Conservation (phyloP, 2,113 vertebrate species). For the Phoenicopterus ruber region DNA sequence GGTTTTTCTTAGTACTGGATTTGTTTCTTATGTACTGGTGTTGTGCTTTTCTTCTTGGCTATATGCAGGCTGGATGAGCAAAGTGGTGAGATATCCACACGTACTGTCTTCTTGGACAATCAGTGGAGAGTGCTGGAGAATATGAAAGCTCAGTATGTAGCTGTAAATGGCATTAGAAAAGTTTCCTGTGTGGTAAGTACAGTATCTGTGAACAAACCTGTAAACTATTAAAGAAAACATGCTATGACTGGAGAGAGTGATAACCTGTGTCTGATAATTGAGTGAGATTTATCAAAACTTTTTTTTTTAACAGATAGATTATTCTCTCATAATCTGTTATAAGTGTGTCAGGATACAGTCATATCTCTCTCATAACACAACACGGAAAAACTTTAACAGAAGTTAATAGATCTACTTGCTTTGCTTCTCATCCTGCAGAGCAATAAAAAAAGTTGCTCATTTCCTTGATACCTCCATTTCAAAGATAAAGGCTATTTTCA, state of each 20-base stretch:
- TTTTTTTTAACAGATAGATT: background rate
- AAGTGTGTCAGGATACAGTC: background rate
- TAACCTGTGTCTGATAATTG: background rate
- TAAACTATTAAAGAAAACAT: background rate
- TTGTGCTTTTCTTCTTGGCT: background rate
- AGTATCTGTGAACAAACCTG: background rate
- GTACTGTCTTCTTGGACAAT: slow-evolving; percentile 80
- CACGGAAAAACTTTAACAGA: background rate
- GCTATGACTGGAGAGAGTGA: background rate
- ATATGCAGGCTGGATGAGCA: slow-evolving; percentile 86
- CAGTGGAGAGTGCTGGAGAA: slow-evolving; percentile 93
- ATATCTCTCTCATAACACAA: background rate
- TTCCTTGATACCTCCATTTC: background rate
- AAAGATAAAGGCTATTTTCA: background rate
- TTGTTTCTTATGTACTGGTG: background rate
- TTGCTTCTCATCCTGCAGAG: background rate
- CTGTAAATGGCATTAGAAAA: slow-evolving; percentile 94
- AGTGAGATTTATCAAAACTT: background rate
- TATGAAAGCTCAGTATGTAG: slow-evolving; percentile 95
- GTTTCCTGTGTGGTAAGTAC: slow-evolving; percentile 92
- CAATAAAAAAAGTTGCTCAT: background rate
- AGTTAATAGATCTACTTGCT: background rate
- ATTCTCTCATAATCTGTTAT: background rate
- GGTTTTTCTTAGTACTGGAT: background rate
- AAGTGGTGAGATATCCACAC: slow-evolving; percentile 73